Percentiles rank a stretch among this genome's conserved stretches.
Evolutionary conservation across 2,113 vertebrate genomes (phyloP).

Genomic region (Promerops cafer): DNA sequence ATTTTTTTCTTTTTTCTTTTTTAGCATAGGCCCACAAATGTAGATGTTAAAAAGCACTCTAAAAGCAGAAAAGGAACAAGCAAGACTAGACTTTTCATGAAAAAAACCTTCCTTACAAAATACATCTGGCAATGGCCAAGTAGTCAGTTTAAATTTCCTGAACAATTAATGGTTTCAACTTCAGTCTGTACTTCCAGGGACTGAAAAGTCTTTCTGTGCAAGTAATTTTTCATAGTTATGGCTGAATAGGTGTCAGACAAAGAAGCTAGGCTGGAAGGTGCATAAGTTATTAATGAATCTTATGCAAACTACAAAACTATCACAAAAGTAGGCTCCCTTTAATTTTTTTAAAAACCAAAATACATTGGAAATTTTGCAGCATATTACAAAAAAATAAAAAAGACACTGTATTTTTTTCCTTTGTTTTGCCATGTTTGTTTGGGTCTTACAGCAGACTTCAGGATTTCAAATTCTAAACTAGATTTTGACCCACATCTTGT

Average conservation of each 20-base stretch:
- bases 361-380: not conserved
- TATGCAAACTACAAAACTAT: not conserved
- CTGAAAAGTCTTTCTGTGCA: not conserved
- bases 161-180: not conserved
- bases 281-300: conserved; percentile 10
- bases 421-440: not conserved
- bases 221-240: not conserved
- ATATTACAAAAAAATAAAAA: not conserved
- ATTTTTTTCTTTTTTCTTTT: not conserved
- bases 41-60: not conserved
- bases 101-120: conserved; percentile 1
- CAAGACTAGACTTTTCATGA: not conserved
- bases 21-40: not conserved
- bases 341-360: not conserved
- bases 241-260: not conserved
- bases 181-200: not conserved
- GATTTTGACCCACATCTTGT: not conserved
- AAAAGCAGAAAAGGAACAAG: not conserved
- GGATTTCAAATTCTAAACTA: not conserved
- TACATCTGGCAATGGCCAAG: not conserved
- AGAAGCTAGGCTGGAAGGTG: not conserved
- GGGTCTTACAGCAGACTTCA: not conserved
- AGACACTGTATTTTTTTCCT: not conserved
- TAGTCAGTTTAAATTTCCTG: not conserved
- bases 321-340: not conserved